Conservation (phyloP, 2,797 vertebrate genomes). For the Huso huso region DNA sequence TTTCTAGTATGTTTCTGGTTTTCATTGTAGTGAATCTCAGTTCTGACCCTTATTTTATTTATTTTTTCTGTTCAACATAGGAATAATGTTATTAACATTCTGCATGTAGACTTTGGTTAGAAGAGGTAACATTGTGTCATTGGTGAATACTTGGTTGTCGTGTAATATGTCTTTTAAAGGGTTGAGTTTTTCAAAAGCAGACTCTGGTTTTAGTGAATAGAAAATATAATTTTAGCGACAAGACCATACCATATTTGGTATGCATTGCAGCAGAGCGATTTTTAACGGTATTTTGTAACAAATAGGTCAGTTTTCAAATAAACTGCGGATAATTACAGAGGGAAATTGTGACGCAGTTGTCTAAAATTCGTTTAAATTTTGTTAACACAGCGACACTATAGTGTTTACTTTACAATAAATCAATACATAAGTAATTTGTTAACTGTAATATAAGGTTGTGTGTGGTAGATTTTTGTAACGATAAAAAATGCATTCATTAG, state of each 20-base stretch:
- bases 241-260: no score
- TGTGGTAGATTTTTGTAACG: slow-evolving; percentile 27
- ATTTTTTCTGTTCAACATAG: no score
- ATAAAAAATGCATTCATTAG: slow-evolving; percentile 54
- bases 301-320: slow-evolving; percentile 42
- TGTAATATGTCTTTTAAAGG: neutral
- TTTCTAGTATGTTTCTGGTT: no score
- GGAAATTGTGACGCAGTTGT: slow-evolving; percentile 78
- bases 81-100: no score
- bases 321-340: slow-evolving; percentile 53
- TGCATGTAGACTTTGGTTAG: no score
- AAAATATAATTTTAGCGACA: slow-evolving; percentile 17
- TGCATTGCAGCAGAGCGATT: slow-evolving; percentile 25
- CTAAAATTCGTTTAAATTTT: slow-evolving; percentile 46
- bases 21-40: no score
- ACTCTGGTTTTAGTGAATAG: slow-evolving; percentile 32
- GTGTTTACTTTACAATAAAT: no score
- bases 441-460: no score
- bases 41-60: no score
- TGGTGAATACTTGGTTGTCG: slow-evolving; percentile 1
- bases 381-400: no score
- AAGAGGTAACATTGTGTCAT: neutral
- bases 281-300: slow-evolving; percentile 14
- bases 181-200: slow-evolving; percentile 1
- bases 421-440: no score